Base-by-base conservation (phyloP, 1,140 invertebrate species). In the Daktulosphaira vitifoliae region DNA sequence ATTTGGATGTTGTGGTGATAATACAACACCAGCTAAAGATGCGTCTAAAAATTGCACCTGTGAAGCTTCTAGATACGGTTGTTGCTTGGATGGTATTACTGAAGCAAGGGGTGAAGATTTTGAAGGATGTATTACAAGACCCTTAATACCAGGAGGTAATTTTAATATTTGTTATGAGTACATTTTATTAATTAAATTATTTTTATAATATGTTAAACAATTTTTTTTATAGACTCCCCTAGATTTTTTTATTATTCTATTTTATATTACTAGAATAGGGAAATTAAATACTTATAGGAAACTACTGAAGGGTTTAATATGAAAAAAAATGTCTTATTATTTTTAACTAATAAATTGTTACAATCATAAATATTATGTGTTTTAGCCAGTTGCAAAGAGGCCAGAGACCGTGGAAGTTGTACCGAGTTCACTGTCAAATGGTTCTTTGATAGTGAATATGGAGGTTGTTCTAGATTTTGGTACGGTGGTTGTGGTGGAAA, bases 401-500 rank as follows among this genome's bases (percentile, higher is more conserved):
- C 82, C 0, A 87, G 85, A 68, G 89, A 92, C 67, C 80, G 84
- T 11, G 92, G 92, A 1, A 70, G 80, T 0, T 93, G 91, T 71
- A 77, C 82, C 20, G 89, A 94, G 72, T 96, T 86, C 75, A 86
- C 86, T 0, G 85, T 92, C 52, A 84, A 87, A 71, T 96, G 89
- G 87, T 94, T 83, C 81, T 97, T 86, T 73, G 89, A 96, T 71
- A 84, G 83, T 65, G 79, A 84, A 22, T 94, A 94, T 74, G 91
- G 90, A 15, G 87, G 87, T 15, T 97, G 95, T 73, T 86, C 86
- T 0, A 78, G 89, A 49, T 98, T 97, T 77, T 96, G 91, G 90
- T 97, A 95, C 73, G 91, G 93, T 25, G 92, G 93, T 26, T 96
- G 92, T 74, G 88, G 88, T 0, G 93, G 94, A 39, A 98, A 97